A percentile compares a stretch with the other conserved stretches of the same genome.
Evolutionary conservation across 2,113 vertebrate genomes (phyloP).

Genomic region (Rhombomys opimus): DNA sequence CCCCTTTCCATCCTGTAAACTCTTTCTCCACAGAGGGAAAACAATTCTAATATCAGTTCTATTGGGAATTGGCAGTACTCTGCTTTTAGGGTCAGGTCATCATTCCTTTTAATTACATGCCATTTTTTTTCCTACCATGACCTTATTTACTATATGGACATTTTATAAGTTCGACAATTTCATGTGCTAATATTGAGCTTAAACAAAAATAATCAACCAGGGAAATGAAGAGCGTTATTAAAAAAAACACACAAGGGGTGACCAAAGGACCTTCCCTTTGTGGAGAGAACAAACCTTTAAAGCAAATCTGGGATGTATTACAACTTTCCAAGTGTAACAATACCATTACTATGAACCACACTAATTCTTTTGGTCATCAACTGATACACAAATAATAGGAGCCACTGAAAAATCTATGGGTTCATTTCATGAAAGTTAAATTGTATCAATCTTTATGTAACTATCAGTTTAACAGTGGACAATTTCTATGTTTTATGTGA

Average conservation of each 20-base stretch:
- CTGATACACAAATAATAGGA: background rate
- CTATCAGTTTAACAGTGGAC: conserved; percentile 28
- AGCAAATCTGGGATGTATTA: conserved; percentile 3
- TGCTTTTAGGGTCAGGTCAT: background rate
- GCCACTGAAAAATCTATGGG: background rate
- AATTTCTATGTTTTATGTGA: conserved; percentile 1
- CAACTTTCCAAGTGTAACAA: conserved; percentile 34
- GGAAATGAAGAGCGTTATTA: background rate
- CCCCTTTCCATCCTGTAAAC: background rate
- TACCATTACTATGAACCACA: background rate
- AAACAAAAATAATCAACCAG: conserved; percentile 10
- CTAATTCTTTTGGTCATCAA: background rate
- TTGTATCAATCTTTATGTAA: background rate
- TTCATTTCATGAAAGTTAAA: conserved; percentile 50
- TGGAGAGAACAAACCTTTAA: background rate
- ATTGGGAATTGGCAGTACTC: background rate
- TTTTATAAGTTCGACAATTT: conserved; percentile 12
- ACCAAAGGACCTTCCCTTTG: background rate
- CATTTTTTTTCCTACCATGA: background rate
- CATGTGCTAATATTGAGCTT: background rate
- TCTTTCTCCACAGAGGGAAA: background rate
- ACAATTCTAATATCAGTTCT: background rate
- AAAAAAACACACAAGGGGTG: background rate
- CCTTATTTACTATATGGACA: background rate
- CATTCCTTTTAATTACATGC: background rate